Evolutionary conservation across 2,888 invertebrate genomes (phyloP).

Genomic region (Sylvicola fuscatus): DNA sequence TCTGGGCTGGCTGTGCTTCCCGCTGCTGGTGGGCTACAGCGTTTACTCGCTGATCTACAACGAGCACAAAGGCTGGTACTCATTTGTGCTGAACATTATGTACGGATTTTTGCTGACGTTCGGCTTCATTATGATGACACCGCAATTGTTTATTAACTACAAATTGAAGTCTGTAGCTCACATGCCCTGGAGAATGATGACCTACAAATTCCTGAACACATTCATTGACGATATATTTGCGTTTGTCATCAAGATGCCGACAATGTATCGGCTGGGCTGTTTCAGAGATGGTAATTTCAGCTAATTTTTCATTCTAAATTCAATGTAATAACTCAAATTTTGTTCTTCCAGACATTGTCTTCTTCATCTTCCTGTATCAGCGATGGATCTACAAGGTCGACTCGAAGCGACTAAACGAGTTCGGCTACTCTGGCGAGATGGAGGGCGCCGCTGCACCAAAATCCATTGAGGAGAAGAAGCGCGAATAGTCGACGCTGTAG

Average conservation of each 20-base stretch:
- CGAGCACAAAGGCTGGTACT: constrained; percentile 99
- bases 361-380: constrained; percentile 97
- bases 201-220: constrained; percentile 97
- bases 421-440: constrained; percentile 93
- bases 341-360: constrained; percentile 68
- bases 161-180: constrained; percentile 98
- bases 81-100: constrained; percentile 86
- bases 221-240: constrained; percentile 99
- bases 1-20: constrained; percentile 89
- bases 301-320: background rate
- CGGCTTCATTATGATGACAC: constrained; percentile 99
- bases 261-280: constrained; percentile 93
- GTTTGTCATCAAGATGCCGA: constrained; percentile 99
- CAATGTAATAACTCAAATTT: background rate
- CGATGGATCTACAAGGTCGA: constrained; percentile 98
- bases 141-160: constrained; percentile 98
- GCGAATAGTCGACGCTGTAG: background rate
- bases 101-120: constrained; percentile 97
- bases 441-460: constrained; percentile 21
- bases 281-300: constrained; percentile 67
- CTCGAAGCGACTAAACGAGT: constrained; percentile 87
- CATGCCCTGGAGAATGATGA: constrained; percentile 99
- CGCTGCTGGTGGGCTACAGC: constrained; percentile 81
- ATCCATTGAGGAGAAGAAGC: background rate
- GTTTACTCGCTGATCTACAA: constrained; percentile 86